Percentiles rank a stretch among this genome's conserved stretches.
These are phyloP conservation scores for Tenualosa ilisha DNA, from an alignment of 2,797 vertebrate species.

Conservation along the genomic window DNA sequence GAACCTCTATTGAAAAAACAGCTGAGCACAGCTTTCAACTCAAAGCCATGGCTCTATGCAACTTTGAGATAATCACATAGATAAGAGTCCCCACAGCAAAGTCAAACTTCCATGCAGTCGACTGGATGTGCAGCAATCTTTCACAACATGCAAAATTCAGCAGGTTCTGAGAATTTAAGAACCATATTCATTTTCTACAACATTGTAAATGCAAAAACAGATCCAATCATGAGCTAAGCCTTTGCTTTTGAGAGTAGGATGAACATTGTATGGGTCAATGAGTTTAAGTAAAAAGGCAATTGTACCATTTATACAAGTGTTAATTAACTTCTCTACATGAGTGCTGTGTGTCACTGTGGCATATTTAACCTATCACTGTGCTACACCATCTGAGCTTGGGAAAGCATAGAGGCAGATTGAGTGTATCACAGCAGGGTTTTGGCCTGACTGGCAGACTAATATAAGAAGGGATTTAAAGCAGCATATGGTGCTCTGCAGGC, in stretches of 20 bases:
- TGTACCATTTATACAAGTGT: conserved; percentile 22
- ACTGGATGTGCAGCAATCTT: background rate
- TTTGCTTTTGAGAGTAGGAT: background rate
- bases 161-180: background rate
- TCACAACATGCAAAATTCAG: background rate
- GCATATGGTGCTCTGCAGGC: conserved; percentile 41
- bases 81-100: background rate
- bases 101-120: background rate
- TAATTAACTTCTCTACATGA: conserved; percentile 28
- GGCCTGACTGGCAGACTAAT: conserved; percentile 30
- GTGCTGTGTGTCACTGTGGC: background rate
- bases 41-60: background rate
- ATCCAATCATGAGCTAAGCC: background rate
- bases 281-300: background rate
- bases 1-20: conserved; percentile 54
- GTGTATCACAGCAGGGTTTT: conserved; percentile 13
- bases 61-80: background rate
- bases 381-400: background rate
- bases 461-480: conserved; percentile 44
- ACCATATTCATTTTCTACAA: background rate
- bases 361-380: conserved; percentile 16
- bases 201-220: background rate
- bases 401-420: conserved; percentile 16
- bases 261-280: conserved; percentile 3
- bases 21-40: conserved; percentile 41